phyloP scores from a whole-genome alignment of 2,797 vertebrate genomes.

The Podargus strigoides region DNA sequence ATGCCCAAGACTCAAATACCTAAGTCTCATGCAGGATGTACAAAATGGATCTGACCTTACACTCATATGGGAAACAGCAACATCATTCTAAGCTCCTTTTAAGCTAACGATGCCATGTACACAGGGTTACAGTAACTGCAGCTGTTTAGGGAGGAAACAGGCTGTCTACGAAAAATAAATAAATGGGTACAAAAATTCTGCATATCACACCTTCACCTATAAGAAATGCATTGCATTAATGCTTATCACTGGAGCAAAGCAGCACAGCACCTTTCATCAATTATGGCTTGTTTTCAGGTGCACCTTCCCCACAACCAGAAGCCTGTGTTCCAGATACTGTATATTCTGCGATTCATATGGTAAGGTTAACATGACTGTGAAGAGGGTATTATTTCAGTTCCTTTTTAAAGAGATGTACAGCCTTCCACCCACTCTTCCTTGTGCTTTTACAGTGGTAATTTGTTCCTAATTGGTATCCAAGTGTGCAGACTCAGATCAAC shows the following conservation, averaged over 20 bases:
- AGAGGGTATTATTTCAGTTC: background rate
- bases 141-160: background rate
- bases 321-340: background rate
- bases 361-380: background rate
- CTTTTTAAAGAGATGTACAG: background rate
- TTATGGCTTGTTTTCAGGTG: background rate
- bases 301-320: background rate
- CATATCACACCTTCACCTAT: background rate
- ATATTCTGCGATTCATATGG: background rate
- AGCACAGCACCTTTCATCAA: background rate
- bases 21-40: background rate
- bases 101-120: background rate
- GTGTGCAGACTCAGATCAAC: slow-evolving; percentile 5
- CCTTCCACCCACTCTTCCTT: background rate
- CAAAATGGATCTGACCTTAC: background rate
- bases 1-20: background rate
- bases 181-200: background rate
- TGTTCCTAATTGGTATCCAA: slow-evolving; percentile 31
- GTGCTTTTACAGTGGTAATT: slow-evolving; percentile 8
- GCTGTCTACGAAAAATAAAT: background rate
- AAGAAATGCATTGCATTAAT: background rate
- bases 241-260: background rate
- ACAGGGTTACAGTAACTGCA: background rate
- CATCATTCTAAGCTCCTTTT: background rate
- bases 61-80: background rate